Percentiles rank a stretch among this genome's conserved stretches.
phyloP scores from a whole-genome alignment of 2,888 invertebrate species.

The Thecophora atra region DNA sequence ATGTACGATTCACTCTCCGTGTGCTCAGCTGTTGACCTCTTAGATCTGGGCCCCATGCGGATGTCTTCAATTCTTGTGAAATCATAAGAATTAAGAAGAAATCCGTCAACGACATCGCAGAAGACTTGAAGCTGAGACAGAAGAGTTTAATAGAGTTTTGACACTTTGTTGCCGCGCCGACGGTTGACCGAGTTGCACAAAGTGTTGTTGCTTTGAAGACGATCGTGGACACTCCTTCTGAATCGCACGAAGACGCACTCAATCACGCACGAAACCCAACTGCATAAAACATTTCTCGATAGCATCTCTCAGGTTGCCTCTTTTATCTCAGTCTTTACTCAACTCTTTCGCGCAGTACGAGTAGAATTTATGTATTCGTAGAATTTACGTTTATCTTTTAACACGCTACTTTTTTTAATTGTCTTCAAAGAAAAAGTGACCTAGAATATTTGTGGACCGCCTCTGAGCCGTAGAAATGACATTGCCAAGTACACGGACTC shows the following conservation, averaged over 20 bases:
- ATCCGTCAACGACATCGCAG: too few relatives aligned
- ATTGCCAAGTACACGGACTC: neutral
- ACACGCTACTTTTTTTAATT: neutral
- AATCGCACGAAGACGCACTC: constrained; percentile 43
- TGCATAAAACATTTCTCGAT: neutral
- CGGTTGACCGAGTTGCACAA: neutral
- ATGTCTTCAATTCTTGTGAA: too few relatives aligned
- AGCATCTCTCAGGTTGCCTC: constrained; percentile 1
- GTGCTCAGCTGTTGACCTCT: too few relatives aligned
- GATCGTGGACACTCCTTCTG: neutral
- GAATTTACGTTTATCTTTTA: neutral
- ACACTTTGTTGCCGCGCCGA: neutral
- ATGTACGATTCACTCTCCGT: too few relatives aligned
- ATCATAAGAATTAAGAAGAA: too few relatives aligned
- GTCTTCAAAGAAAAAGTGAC: neutral
- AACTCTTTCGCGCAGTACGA: neutral
- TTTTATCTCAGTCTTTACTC: neutral
- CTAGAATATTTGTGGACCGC: neutral
- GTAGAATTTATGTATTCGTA: neutral
- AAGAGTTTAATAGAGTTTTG: neutral
- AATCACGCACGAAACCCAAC: constrained; percentile 41
- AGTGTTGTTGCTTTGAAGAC: too few relatives aligned
- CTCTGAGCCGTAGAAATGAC: neutral
- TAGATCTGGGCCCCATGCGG: too few relatives aligned
- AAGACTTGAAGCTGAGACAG: neutral